A percentile compares a stretch with the other conserved stretches of the same genome.
phyloP scores from a whole-genome alignment of 2,113 vertebrate species.

The Microcebus tavaratra region DNA sequence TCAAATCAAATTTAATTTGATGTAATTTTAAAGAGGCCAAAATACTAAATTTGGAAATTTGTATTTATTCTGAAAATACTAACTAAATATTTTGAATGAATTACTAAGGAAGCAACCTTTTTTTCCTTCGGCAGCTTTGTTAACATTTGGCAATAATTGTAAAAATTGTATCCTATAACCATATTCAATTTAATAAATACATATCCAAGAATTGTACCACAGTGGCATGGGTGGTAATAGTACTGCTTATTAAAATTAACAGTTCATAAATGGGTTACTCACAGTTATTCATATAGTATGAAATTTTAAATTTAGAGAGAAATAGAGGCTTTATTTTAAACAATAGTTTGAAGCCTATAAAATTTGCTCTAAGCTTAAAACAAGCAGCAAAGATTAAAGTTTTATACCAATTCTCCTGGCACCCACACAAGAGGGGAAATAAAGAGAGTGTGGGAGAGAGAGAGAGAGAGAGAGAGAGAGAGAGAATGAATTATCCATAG shows the following conservation, averaged over 20 bases:
- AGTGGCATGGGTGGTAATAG: neutral
- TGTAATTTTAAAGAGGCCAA: constrained; percentile 73
- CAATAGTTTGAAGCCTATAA: neutral
- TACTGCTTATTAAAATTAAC: constrained; percentile 34
- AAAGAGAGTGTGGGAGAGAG: neutral
- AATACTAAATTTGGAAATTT: constrained; percentile 70
- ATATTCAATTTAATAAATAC: constrained; percentile 45
- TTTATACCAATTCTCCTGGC: constrained; percentile 3
- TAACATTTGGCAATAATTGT: constrained; percentile 63
- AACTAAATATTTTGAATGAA: constrained; percentile 72
- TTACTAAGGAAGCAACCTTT: constrained; percentile 66
- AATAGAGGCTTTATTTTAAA: constrained; percentile 38
- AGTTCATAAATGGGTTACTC: neutral
- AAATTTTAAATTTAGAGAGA: constrained; percentile 22
- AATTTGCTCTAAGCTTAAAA: constrained; percentile 13
- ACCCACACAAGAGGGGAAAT: neutral
- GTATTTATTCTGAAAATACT: constrained; percentile 70
- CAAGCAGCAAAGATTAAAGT: neutral
- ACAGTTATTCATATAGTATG: constrained; percentile 3
- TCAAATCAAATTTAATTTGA: constrained; percentile 74
- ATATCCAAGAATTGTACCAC: constrained; percentile 29
- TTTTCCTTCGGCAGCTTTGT: constrained; percentile 40
- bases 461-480: no score
- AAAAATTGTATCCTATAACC: constrained; percentile 54
- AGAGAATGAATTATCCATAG: neutral